Evolutionary conservation across 1,140 invertebrate species (phyloP), one percentile per base, ranked within the genome.

Genomic region (Melanaphis sacchari): DNA sequence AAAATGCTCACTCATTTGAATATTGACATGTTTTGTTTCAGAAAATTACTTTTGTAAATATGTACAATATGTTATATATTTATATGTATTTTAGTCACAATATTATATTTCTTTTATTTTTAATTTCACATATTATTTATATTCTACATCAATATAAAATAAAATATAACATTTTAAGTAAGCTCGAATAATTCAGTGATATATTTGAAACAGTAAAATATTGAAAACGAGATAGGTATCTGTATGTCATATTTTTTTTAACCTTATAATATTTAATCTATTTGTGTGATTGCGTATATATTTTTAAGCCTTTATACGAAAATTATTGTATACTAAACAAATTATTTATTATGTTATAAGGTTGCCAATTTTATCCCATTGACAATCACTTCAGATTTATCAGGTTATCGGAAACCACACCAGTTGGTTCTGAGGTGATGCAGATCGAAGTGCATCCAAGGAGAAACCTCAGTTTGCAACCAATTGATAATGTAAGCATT

Each of bases 361-460:
- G 97, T 95, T 98, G 97, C 95, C 97, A 97, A 95, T 98, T 98
- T 95, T 97, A 97, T 94, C 97, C 97, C 0, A 95, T 96, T 2
- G 97, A 97, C 18, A 97, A 98, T 94, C 97, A 97, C 94, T 94
- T 97, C 93, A 96, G 97, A 94, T 98, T 98, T 94, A 97, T 97
- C 11, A 95, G 97, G 94, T 97, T 98, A 93, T 97, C 97, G 9
- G 97, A 97, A 94, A 97, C 97, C 94, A 94, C 97, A 21, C 95
- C 95, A 54, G 96, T 97, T 21, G 97, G 97, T 0, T 96, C 96
- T 18, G 97, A 97, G 95, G 96, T 98, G 7, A 95, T 97, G 36
- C 96, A 96, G 94, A 95, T 98, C 7, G 97, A 97, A 95, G 97
- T 97, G 0, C 96, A 97, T 95, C 97, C 97, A 7, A 96, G 97